These are phyloP conservation scores for Ecliptopera silaceata DNA, from an alignment of 2,888 invertebrate genomes.

Conservation along the genomic window DNA sequence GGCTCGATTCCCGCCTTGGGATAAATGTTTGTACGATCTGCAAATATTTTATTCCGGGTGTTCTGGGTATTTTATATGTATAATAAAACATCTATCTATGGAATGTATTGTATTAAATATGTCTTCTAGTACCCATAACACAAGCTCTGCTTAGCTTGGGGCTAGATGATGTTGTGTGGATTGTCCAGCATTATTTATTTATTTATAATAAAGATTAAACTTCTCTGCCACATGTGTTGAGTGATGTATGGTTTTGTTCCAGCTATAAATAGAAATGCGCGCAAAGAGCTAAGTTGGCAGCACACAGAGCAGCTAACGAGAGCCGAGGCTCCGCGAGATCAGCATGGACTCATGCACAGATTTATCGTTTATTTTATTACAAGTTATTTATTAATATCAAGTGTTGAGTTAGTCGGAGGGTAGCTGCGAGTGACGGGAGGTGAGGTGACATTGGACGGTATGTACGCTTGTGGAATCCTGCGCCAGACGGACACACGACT, in stretches of 20 bases:
- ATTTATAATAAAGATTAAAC: slow-evolving; percentile 8
- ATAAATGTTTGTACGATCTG: too few relatives aligned
- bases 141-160: too few relatives aligned
- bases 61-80: too few relatives aligned
- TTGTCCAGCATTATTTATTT: too few relatives aligned
- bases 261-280: slow-evolving; percentile 65
- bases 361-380: slow-evolving; percentile 63
- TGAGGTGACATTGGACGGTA: slow-evolving; percentile 30
- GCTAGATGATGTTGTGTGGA: too few relatives aligned
- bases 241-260: slow-evolving; percentile 47
- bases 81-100: too few relatives aligned
- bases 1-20: too few relatives aligned
- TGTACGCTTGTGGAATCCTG: slow-evolving; percentile 63
- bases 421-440: slow-evolving; percentile 30
- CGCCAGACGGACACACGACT: slow-evolving; percentile 51
- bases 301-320: slow-evolving; percentile 59
- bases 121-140: too few relatives aligned
- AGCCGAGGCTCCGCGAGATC: slow-evolving; percentile 42
- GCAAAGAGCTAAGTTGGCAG: slow-evolving; percentile 65
- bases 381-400: slow-evolving; percentile 65
- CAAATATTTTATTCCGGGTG: too few relatives aligned
- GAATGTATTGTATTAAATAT: too few relatives aligned
- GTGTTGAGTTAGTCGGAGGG: slow-evolving; percentile 61
- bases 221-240: background rate
- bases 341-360: slow-evolving; percentile 70